These are phyloP conservation scores for Eidolon helvum DNA, from an alignment of 2,113 vertebrate species.

Conservation along the genomic window DNA sequence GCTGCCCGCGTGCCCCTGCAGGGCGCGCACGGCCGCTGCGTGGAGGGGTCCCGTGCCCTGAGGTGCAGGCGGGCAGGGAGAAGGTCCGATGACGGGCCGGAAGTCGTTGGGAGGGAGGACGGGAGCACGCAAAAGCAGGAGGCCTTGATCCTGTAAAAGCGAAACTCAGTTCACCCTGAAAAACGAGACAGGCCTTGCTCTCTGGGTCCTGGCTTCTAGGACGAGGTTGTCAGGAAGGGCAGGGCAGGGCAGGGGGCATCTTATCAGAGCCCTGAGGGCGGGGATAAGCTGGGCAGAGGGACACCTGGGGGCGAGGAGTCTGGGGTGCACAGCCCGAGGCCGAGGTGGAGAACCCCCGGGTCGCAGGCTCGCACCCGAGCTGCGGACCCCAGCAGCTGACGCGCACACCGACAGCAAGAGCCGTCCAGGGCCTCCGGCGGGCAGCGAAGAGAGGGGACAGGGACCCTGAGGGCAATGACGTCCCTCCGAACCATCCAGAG, in stretches of 20 bases:
- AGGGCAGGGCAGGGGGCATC: neutral
- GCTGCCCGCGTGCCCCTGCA: too few relatives aligned
- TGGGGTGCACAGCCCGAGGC: neutral
- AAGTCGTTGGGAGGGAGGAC: neutral
- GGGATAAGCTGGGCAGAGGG: neutral
- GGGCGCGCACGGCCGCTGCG: too few relatives aligned
- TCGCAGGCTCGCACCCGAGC: too few relatives aligned
- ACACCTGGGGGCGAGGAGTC: neutral
- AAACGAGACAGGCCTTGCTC: neutral
- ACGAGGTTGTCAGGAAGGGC: neutral
- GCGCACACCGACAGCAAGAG: too few relatives aligned
- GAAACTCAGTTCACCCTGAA: neutral
- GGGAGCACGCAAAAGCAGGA: neutral
- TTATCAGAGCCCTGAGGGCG: neutral
- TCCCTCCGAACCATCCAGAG: too few relatives aligned
- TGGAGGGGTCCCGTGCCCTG: neutral
- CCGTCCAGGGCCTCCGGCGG: too few relatives aligned
- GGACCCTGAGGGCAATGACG: too few relatives aligned
- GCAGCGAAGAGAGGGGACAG: too few relatives aligned
- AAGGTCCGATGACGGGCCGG: neutral
- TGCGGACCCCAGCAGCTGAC: too few relatives aligned
- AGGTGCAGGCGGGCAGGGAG: neutral
- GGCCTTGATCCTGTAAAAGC: neutral
- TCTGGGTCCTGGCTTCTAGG: neutral
- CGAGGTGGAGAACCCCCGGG: neutral